Evolutionary conservation across 2,888 invertebrate genomes (phyloP).

Genomic region (Apoda limacodes): DNA sequence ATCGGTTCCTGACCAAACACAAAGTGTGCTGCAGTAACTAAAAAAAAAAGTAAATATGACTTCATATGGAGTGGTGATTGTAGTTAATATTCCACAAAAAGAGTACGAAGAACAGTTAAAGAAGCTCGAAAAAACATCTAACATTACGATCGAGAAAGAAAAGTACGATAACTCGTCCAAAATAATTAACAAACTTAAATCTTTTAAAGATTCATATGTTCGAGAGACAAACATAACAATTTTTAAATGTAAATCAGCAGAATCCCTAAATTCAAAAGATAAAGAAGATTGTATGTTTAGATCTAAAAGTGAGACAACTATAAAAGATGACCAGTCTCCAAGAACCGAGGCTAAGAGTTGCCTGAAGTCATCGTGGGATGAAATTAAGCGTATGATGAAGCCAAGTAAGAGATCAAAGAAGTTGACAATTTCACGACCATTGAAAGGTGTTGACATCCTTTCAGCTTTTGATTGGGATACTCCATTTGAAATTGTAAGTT

Average conservation of each 20-base stretch:
- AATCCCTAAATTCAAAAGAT: constrained; percentile 24
- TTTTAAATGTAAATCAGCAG: constrained; percentile 31
- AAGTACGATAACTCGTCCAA: constrained; percentile 26
- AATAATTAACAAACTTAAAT: constrained; percentile 28
- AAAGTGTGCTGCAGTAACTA: too few species aligned
- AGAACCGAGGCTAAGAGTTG: constrained; percentile 18
- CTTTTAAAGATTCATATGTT: constrained; percentile 23
- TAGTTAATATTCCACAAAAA: constrained; percentile 68
- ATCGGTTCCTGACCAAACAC: too few species aligned
- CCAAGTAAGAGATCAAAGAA: constrained; percentile 33
- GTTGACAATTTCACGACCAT: constrained; percentile 32
- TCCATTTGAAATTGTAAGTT: constrained; percentile 42
- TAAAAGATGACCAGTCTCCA: constrained; percentile 20
- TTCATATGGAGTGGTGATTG: constrained; percentile 70
- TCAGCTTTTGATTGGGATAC: constrained; percentile 40
- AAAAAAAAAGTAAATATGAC: not conserved
- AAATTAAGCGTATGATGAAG: constrained; percentile 34
- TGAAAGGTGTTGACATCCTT: constrained; percentile 32
- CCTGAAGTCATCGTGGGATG: constrained; percentile 33
- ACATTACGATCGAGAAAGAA: constrained; percentile 25
- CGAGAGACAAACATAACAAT: constrained; percentile 19
- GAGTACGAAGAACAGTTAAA: constrained; percentile 49
- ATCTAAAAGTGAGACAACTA: constrained; percentile 30
- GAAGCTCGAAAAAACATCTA: constrained; percentile 21
- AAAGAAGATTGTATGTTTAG: constrained; percentile 23